phyloP scores from a whole-genome alignment of 2,888 invertebrate species.

The Drosophila histrio region DNA sequence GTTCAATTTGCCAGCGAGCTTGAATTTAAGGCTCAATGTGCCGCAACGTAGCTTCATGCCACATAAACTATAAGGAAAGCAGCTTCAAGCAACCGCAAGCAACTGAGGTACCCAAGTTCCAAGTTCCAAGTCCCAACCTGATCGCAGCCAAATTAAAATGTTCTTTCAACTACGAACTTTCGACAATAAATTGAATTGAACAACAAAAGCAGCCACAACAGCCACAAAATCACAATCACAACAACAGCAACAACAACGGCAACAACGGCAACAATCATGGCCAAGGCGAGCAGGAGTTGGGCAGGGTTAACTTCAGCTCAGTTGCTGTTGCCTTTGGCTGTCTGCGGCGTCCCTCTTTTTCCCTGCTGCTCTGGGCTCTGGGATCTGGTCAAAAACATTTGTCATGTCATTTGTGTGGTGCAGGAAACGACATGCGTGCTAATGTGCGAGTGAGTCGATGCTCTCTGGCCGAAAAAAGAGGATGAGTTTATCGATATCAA shows the following conservation, averaged over 20 bases:
- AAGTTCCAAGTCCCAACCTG: background rate
- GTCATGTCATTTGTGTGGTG: constrained; percentile 82
- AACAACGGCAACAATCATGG: constrained; percentile 20
- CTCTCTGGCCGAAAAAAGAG: constrained; percentile 28
- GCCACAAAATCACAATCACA: no score
- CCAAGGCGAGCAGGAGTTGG: constrained; percentile 23
- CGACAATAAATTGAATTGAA: constrained; percentile 79
- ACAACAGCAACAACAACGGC: constrained; percentile 14
- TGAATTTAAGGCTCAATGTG: constrained; percentile 67
- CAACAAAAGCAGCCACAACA: constrained; percentile 66
- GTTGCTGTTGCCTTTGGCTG: constrained; percentile 53
- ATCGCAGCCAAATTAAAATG: constrained; percentile 82
- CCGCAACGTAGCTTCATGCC: constrained; percentile 61
- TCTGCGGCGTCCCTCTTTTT: constrained; percentile 21
- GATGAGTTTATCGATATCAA: constrained; percentile 75
- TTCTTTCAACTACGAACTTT: constrained; percentile 84
- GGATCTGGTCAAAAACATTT: constrained; percentile 77
- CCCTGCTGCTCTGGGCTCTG: constrained; percentile 38
- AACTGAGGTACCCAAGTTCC: background rate
- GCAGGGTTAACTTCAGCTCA: constrained; percentile 4
- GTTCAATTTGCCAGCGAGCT: constrained; percentile 72
- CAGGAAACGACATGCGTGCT: constrained; percentile 77
- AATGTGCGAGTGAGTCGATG: constrained; percentile 55
- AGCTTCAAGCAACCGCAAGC: constrained; percentile 27
- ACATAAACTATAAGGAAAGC: constrained; percentile 76